Evolutionary conservation across 2,797 vertebrate genomes (phyloP).

Genomic region (Sciaenops ocellatus): DNA sequence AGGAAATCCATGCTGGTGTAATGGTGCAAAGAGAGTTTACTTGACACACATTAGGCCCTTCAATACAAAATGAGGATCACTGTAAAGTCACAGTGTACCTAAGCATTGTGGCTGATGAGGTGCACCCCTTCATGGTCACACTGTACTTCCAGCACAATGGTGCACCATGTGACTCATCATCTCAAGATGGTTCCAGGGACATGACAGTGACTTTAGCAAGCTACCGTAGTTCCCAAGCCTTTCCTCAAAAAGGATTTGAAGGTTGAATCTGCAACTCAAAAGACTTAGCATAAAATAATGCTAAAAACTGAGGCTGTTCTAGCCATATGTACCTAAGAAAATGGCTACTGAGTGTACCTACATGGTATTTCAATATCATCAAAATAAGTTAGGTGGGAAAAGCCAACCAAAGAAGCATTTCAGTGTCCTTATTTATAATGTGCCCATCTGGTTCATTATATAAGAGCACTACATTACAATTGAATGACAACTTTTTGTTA

Average conservation of each 20-base stretch:
- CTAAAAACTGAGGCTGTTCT: not conserved
- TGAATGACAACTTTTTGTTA: not conserved
- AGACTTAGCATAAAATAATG: not conserved
- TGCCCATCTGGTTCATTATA: not conserved
- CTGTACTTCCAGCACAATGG: slow-evolving; percentile 17
- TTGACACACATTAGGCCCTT: slow-evolving; percentile 5
- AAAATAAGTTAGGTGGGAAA: not conserved
- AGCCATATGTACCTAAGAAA: not conserved
- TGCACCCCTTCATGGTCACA: slow-evolving; percentile 26
- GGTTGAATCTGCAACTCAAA: not conserved
- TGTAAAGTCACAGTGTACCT: slow-evolving; percentile 11
- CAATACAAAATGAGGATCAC: slow-evolving; percentile 16
- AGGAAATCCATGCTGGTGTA: not conserved
- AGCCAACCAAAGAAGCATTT: too few relatives aligned
- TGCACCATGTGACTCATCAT: slow-evolving; percentile 3
- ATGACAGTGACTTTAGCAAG: slow-evolving; percentile 19
- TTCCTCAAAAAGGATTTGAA: not conserved
- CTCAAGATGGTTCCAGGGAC: slow-evolving; percentile 19
- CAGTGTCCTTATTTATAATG: not conserved
- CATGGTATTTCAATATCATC: not conserved
- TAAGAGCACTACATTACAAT: not conserved
- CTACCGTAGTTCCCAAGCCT: not conserved
- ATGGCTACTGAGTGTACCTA: not conserved
- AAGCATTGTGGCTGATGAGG: slow-evolving; percentile 12
- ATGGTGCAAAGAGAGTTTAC: slow-evolving; percentile 8